phyloP scores from a whole-genome alignment of 2,797 vertebrate species.

The Luscinia megarhynchos region DNA sequence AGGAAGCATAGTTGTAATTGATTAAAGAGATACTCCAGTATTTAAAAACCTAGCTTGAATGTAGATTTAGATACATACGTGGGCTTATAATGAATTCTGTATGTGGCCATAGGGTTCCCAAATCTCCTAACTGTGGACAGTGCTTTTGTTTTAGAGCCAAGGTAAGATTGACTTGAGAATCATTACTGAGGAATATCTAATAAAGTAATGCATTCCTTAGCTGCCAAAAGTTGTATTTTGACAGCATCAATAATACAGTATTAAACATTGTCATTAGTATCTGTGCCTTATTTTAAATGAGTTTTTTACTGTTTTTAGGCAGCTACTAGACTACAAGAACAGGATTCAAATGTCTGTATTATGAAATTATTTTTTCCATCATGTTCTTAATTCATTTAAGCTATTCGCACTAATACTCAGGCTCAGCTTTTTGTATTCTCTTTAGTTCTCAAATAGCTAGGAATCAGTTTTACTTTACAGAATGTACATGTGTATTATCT shows the following conservation, averaged over 20 bases:
- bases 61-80: background rate
- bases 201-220: conserved; percentile 17
- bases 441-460: background rate
- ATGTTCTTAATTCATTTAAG: background rate
- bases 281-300: conserved; percentile 46
- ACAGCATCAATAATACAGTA: conserved; percentile 30
- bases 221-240: conserved; percentile 38
- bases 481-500: background rate
- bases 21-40: background rate
- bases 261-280: conserved; percentile 21
- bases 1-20: background rate
- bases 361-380: background rate
- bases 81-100: background rate
- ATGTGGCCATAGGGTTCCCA: background rate
- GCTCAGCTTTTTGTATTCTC: background rate
- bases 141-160: conserved; percentile 8
- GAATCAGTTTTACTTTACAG: background rate
- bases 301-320: background rate
- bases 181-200: background rate
- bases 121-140: background rate
- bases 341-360: background rate
- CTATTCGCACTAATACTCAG: background rate
- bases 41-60: background rate
- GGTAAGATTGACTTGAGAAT: conserved; percentile 4
- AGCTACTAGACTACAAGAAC: conserved; percentile 17